Evolutionary conservation across 2,888 invertebrate species (phyloP).

Genomic region (Dryadula phaetusa): DNA sequence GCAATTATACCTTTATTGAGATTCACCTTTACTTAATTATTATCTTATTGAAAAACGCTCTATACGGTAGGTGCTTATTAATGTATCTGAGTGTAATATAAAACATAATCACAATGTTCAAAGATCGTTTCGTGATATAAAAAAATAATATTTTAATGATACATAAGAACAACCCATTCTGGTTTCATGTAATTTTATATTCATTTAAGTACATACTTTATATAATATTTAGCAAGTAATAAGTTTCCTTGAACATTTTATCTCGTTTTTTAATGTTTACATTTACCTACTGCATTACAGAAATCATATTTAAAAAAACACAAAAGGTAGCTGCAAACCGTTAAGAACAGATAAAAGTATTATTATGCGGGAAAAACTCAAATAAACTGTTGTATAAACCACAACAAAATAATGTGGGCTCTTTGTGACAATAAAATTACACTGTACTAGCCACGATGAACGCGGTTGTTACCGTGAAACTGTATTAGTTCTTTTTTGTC

Average conservation of each 20-base stretch:
- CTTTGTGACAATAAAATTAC: conserved; percentile 25
- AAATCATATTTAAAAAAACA: background rate
- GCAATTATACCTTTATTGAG: conserved; percentile 16
- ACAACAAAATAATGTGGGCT: conserved; percentile 13
- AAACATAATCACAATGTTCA: conserved; percentile 24
- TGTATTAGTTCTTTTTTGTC: background rate
- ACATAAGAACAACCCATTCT: conserved; percentile 22
- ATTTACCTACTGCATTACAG: conserved; percentile 19
- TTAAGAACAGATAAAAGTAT: conserved; percentile 19
- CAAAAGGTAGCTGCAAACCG: conserved; percentile 5
- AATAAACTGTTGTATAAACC: conserved; percentile 17
- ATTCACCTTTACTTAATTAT: conserved; percentile 19
- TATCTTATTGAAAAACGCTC: conserved; percentile 3
- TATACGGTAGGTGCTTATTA: conserved; percentile 13
- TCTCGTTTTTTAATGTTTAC: conserved; percentile 15
- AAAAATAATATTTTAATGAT: conserved; percentile 27
- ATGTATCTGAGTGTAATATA: conserved; percentile 19
- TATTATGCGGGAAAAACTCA: conserved; percentile 18
- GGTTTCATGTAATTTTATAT: conserved; percentile 27
- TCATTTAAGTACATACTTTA: conserved; percentile 28
- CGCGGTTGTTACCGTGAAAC: background rate
- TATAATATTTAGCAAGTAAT: conserved; percentile 32
- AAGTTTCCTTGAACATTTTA: conserved; percentile 15
- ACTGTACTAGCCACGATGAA: background rate
- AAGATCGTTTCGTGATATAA: conserved; percentile 27